phyloP scores from a whole-genome alignment of 2,797 vertebrate species.

The Pangasius larnaudii region DNA sequence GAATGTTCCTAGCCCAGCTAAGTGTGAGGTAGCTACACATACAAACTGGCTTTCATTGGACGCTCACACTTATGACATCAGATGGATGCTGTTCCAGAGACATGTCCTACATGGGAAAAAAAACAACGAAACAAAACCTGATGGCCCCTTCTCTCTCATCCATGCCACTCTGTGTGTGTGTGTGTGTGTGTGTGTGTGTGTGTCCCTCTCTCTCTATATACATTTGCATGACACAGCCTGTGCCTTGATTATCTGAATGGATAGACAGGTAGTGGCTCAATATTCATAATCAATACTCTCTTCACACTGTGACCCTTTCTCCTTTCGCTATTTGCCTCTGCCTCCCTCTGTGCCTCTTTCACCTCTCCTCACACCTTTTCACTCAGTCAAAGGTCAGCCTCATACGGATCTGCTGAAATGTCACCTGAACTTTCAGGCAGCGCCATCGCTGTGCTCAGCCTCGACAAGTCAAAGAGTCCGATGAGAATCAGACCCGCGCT shows the following conservation, averaged over 20 bases:
- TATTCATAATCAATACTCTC: conserved; percentile 44
- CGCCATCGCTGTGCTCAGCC: not conserved
- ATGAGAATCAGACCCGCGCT: conserved; percentile 9
- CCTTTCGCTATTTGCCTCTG: conserved; percentile 25
- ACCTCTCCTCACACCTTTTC: conserved; percentile 22
- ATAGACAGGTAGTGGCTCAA: conserved; percentile 13
- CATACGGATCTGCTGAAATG: conserved; percentile 72
- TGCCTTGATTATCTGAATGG: not conserved
- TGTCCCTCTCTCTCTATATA: not conserved
- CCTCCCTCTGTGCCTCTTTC: conserved; percentile 26
- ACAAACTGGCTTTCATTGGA: not conserved
- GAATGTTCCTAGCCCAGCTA: not conserved
- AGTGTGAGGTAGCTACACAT: not conserved
- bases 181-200: not conserved
- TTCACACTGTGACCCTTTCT: conserved; percentile 20
- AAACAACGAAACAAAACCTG: too few species aligned
- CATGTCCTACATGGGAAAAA: not conserved
- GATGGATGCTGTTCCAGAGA: not conserved
- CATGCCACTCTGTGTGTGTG: not conserved
- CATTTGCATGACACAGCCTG: not conserved
- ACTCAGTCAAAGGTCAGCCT: conserved; percentile 53
- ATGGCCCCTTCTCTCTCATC: not conserved
- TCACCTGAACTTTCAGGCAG: conserved; percentile 67
- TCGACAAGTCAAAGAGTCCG: not conserved
- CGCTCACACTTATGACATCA: not conserved